Evolutionary conservation across 2,888 invertebrate species (phyloP).

Genomic region (Plebejus melissa): DNA sequence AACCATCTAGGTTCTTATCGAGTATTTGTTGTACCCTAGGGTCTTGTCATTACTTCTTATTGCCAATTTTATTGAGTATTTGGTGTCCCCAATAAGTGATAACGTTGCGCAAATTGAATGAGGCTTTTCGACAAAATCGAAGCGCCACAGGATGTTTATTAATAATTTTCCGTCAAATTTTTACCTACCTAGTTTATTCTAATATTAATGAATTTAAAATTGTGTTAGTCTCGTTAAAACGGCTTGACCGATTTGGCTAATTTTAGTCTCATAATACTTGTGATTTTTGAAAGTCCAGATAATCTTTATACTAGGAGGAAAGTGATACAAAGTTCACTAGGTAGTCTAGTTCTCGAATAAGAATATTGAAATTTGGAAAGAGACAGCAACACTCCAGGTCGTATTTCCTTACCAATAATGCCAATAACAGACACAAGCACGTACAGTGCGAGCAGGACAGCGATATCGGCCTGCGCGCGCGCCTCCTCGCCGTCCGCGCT

Average conservation of each 20-base stretch:
- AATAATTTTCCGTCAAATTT: too few relatives aligned
- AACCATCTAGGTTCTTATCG: background rate
- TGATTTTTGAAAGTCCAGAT: too few relatives aligned
- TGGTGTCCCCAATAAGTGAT: background rate
- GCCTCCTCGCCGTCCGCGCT: conserved; percentile 53
- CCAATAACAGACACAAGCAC: conserved; percentile 70
- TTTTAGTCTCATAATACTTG: too few relatives aligned
- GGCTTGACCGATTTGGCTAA: too few relatives aligned
- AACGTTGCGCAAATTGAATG: background rate
- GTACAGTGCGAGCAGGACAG: conserved; percentile 63
- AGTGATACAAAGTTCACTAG: too few relatives aligned
- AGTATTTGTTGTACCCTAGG: background rate
- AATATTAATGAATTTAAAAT: too few relatives aligned
- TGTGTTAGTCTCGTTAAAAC: too few relatives aligned
- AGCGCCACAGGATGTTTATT: too few relatives aligned
- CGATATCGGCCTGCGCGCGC: conserved; percentile 53
- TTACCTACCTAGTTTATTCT: too few relatives aligned
- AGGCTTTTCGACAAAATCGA: background rate
- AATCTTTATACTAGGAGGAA: too few relatives aligned
- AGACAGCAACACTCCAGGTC: background rate
- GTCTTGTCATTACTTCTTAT: background rate
- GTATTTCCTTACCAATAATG: conserved; percentile 56
- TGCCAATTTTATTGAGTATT: background rate
- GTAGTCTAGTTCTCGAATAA: too few relatives aligned
- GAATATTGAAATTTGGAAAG: background rate